Evolutionary conservation across 2,113 vertebrate species (phyloP), one percentile per base, ranked within the genome.

Genomic region (Seriola rivoliana): DNA sequence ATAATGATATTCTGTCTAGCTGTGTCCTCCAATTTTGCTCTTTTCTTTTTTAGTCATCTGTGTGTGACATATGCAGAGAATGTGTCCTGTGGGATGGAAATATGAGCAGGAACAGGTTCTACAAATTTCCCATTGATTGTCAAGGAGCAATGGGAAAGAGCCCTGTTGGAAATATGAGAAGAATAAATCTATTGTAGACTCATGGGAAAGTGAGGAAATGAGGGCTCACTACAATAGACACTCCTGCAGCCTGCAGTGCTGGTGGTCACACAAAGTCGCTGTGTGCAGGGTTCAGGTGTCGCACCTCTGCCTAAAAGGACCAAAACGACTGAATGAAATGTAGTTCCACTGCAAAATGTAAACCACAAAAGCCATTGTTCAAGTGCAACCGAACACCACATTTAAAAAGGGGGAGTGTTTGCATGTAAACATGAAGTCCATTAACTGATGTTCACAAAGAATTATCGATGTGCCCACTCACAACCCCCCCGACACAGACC

Each of bases 181-280:
- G 86, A 82, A 64, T 67, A 70, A 60, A 83, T 91, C 88, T 72
- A 82, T 87, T 92, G 90, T 91, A 19, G 42, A 58, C 58, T 85
- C 88, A 78, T 93, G 92, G 88, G 90, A 93, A 94, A 89, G 85
- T 82, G 46, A n/a, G 67, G 70, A 74, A 87, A 66, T 5, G 52
- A 78, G 73, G 78, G 7, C 46, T 73, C 71, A 60, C 40, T 23
- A 89, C 78, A 82, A 92, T 59, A 75, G 82, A 59, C 42, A 62
- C 48, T 57, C 34, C 1, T 75, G 70, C 1, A 77, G 71, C 88
- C 85, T 17, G 14, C 5, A 69, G 85, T 73, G 55, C 17, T 46
- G 38, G 34, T 25, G 60, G 52, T 52, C n/a, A 8, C n/a, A 8
- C 32, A 71, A 75, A 83, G 64, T 57, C 21, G 62, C 65, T 74